Percentiles rank a stretch among this genome's conserved stretches.
Evolutionary conservation across 2,888 invertebrate species (phyloP).

Genomic region (Hemithea aestivaria): DNA sequence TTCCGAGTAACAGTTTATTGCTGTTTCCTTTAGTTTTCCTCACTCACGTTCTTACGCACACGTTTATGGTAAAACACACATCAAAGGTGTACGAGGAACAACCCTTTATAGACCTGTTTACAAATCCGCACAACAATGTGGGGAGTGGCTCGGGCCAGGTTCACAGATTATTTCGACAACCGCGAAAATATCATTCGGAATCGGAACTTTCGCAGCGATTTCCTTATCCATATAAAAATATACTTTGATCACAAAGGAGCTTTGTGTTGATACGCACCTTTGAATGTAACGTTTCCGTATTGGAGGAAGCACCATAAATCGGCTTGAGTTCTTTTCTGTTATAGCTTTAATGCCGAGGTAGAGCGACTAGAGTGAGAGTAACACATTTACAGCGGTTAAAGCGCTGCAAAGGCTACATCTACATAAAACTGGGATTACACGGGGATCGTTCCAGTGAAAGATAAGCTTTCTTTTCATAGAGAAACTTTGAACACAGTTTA

Average conservation of each 20-base stretch:
- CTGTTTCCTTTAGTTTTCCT: not conserved
- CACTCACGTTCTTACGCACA: constrained; percentile 11
- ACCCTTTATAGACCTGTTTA: constrained; percentile 24
- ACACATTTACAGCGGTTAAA: constrained; percentile 9
- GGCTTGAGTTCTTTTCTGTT: no score
- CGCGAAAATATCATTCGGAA: constrained; percentile 24
- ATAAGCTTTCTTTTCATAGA: constrained; percentile 22
- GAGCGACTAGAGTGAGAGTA: constrained; percentile 3
- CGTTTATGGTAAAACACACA: constrained; percentile 17
- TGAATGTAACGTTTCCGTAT: constrained; percentile 10
- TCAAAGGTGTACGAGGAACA: constrained; percentile 22
- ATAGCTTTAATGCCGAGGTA: no score
- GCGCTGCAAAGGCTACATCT: constrained; percentile 8
- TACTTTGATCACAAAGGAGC: constrained; percentile 20
- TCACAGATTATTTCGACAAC: constrained; percentile 23
- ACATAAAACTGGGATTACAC: constrained; percentile 13
- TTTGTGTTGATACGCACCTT: constrained; percentile 19
- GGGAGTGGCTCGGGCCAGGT: constrained; percentile 16
- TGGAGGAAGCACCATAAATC: no score
- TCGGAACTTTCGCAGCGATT: constrained; percentile 20
- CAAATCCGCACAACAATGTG: constrained; percentile 22
- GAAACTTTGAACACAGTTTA: constrained; percentile 19
- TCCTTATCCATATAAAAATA: constrained; percentile 24
- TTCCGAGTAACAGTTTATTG: no score
- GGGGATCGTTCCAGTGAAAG: constrained; percentile 1